phyloP scores from a whole-genome alignment of 2,888 invertebrate genomes.

The Hipparchia sbordonii region DNA sequence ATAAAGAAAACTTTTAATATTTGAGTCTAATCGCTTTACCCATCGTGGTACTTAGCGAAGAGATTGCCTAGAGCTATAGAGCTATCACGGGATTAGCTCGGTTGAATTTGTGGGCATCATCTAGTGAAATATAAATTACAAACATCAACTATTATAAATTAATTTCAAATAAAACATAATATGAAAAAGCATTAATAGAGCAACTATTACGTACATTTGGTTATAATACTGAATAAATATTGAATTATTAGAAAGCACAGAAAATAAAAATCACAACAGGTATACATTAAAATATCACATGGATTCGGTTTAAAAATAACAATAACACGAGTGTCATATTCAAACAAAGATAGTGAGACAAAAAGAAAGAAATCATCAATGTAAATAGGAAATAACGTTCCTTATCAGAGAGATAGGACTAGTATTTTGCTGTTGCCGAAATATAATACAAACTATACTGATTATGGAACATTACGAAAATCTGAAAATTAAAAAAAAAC shows the following conservation, averaged over 20 bases:
- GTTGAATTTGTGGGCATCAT: too few species aligned
- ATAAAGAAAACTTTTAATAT: too few species aligned
- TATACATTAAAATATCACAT: not conserved
- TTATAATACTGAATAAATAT: too few species aligned
- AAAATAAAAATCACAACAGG: not conserved
- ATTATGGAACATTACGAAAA: constrained; percentile 17
- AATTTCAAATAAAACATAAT: not conserved
- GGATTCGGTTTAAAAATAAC: not conserved
- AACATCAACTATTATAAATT: not conserved
- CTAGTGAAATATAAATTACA: too few species aligned
- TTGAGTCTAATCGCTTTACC: too few species aligned
- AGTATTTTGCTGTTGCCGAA: not conserved
- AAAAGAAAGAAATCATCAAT: not conserved
- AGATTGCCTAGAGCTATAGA: too few species aligned
- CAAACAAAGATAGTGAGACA: constrained; percentile 19
- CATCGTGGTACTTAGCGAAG: too few species aligned
- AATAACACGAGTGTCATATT: constrained; percentile 34
- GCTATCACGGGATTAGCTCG: too few species aligned
- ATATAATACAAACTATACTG: not conserved
- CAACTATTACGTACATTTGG: not conserved
- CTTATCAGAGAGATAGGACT: constrained; percentile 15
- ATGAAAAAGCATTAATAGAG: not conserved
- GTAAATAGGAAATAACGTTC: not conserved
- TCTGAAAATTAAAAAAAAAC: not conserved
- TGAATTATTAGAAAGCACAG: not conserved